Base-by-base conservation (phyloP, 23 tunicate species). In the Halocynthia aurantium region DNA sequence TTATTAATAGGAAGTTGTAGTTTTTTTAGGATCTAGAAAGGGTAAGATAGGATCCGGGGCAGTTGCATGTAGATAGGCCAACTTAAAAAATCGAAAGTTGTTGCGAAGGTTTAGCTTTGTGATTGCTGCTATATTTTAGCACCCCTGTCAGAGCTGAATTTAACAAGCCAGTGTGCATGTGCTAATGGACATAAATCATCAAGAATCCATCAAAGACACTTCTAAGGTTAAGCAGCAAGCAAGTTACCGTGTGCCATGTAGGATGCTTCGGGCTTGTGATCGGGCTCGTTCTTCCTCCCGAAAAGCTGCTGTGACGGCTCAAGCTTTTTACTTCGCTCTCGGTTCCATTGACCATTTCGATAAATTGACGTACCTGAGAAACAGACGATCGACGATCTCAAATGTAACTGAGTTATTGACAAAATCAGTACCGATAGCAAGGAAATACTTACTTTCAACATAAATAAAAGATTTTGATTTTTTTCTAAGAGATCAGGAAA, bases 281-380 rank as follows among this genome's bases (percentile, higher is more conserved):
- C 17, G 91, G 91, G 60, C 91, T 86, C 0, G 72, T 78, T 22
- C 80, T 77, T 9, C 55, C 73, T 52, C 83, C 80, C 7, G 91
- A 86, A 8, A 83, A 52, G 69, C 85, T 86, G 31, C 17, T 65
- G 70, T 65, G 70, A 20, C 70, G 70, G 31, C 70, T 65, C 62
- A 80, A 62, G 50, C 53, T 81, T 62, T 62, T 65, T 0, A 91
- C 91, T 76, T 91, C 97, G 72, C 84, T 81, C 8, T 91, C 97
- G 44, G 97, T 91, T 12, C 91, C 97, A 67, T 85, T 85, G 51
- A 91, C 66, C 84, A 91, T 91, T 77, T 91, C 97, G 21, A 85
- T 91, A 81, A 91, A 91, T 70, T 91, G 97, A 55, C 87, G 81
- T n/a, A 91, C 78, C 78, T 74, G 78, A 10, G 76, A 40, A 5